These are phyloP conservation scores for Cephus rjabovi DNA, from an alignment of 2,888 invertebrate genomes.

Conservation along the genomic window DNA sequence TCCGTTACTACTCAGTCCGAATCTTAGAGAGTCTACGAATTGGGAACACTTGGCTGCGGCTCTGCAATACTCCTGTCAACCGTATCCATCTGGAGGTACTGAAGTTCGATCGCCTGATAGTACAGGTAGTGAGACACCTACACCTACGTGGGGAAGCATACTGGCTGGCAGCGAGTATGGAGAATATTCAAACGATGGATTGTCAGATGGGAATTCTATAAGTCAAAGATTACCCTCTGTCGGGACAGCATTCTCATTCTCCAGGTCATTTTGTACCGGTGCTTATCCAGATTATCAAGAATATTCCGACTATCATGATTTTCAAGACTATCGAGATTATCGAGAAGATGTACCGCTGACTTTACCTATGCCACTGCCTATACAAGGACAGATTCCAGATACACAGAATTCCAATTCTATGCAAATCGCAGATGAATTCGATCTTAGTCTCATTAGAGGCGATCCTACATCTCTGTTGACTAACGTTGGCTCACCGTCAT, in stretches of 20 bases:
- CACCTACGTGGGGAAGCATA: conserved; percentile 45
- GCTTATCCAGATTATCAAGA: conserved; percentile 40
- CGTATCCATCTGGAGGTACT: conserved; percentile 17
- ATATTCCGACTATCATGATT: conserved; percentile 25
- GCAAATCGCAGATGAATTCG: conserved; percentile 55
- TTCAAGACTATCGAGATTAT: conserved; percentile 24
- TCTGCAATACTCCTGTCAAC: conserved; percentile 48
- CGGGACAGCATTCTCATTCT: conserved; percentile 58
- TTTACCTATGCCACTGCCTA: conserved; percentile 6
- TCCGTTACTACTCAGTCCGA: conserved; percentile 31
- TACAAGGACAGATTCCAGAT: not conserved
- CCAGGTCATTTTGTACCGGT: conserved; percentile 39
- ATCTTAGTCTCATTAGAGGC: conserved; percentile 59
- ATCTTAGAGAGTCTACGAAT: conserved; percentile 34
- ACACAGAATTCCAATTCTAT: conserved; percentile 21
- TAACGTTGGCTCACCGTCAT: conserved; percentile 28
- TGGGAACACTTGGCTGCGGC: conserved; percentile 51
- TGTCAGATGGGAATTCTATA: conserved; percentile 15
- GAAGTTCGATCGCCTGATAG: conserved; percentile 45
- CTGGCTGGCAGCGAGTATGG: conserved; percentile 38
- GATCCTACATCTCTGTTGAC: conserved; percentile 52
- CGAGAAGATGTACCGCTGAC: conserved; percentile 22
- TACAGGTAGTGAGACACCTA: conserved; percentile 48
- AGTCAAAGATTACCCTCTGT: conserved; percentile 49
- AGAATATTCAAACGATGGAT: conserved; percentile 42